Conservation (phyloP, 2,113 vertebrate species). For the Stigmatopora nigra region DNA sequence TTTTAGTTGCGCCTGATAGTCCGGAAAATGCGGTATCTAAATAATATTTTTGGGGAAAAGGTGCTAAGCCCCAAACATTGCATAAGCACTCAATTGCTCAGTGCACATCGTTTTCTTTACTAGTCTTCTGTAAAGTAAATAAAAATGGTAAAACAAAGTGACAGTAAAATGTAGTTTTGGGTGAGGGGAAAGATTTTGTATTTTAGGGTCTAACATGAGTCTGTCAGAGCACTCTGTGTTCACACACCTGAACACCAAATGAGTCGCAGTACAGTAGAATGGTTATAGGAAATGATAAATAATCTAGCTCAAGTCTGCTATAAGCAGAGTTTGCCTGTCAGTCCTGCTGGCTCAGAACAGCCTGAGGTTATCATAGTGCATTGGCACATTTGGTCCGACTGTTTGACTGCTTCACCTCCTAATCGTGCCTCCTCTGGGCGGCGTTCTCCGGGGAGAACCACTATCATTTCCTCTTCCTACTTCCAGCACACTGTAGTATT, state of each 20-base stretch:
- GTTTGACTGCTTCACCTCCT: conserved; percentile 78
- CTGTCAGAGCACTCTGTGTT: conserved; percentile 18
- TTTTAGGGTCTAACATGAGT: conserved; percentile 21
- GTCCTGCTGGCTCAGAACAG: conserved; percentile 73
- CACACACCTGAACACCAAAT: conserved; percentile 63
- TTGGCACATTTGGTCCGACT: conserved; percentile 73
- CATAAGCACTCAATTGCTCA: too few relatives aligned
- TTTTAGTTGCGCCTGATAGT: too few relatives aligned
- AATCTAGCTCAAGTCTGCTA: conserved; percentile 75
- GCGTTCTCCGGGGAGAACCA: conserved; percentile 65
- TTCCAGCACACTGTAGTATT: conserved; percentile 31
- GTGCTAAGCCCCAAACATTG: too few relatives aligned
- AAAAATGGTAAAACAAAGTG: conserved; percentile 2
- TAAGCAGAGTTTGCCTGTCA: conserved; percentile 78
- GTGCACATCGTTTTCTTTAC: too few relatives aligned
- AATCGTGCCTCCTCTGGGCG: conserved; percentile 75
- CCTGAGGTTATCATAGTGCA: conserved; percentile 77
- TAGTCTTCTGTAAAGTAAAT: too few relatives aligned
- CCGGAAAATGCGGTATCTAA: too few relatives aligned
- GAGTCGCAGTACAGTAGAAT: conserved; percentile 61
- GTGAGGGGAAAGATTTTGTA: conserved; percentile 2
- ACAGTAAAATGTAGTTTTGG: too few relatives aligned
- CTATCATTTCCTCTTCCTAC: conserved; percentile 42
- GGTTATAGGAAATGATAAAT: conserved; percentile 78
- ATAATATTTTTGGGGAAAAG: too few relatives aligned